A percentile compares a stretch with the other conserved stretches of the same genome.
These are phyloP conservation scores for Centropristis striata DNA, from an alignment of 2,113 vertebrate genomes.

Conservation along the genomic window DNA sequence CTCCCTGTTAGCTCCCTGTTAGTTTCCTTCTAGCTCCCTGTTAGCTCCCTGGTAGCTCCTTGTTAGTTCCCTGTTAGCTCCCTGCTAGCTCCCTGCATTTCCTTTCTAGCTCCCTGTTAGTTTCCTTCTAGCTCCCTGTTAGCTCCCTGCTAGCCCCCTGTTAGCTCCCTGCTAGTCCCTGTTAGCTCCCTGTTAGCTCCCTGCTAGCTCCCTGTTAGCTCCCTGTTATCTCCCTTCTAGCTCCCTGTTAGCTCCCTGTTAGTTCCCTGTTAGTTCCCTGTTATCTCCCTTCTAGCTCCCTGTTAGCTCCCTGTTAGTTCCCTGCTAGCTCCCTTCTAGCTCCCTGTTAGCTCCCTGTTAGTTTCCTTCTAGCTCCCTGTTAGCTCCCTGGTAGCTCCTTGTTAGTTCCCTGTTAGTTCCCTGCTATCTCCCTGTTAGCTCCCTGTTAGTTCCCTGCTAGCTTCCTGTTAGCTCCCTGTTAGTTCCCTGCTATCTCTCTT, in stretches of 20 bases:
- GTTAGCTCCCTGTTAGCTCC: fast-evolving
- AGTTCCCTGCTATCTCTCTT: too few relatives aligned
- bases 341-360: neutral
- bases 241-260: neutral
- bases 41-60: too few relatives aligned
- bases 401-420: too few relatives aligned
- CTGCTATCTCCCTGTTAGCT: neutral
- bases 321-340: neutral
- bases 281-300: neutral
- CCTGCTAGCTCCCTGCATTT: neutral
- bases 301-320: too few relatives aligned
- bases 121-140: too few relatives aligned
- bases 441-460: neutral
- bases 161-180: too few relatives aligned
- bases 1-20: neutral
- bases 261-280: too few relatives aligned
- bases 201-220: neutral
- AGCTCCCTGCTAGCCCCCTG: neutral
- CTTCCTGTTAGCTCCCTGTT: neutral
- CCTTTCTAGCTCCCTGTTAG: neutral
- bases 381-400: too few relatives aligned
- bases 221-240: too few relatives aligned
- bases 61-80: too few relatives aligned
- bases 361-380: too few relatives aligned
- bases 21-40: too few relatives aligned